These are phyloP conservation scores for Diplogasteroides magnus DNA, from an alignment of 1,140 invertebrate genomes.

Conservation along the genomic window DNA sequence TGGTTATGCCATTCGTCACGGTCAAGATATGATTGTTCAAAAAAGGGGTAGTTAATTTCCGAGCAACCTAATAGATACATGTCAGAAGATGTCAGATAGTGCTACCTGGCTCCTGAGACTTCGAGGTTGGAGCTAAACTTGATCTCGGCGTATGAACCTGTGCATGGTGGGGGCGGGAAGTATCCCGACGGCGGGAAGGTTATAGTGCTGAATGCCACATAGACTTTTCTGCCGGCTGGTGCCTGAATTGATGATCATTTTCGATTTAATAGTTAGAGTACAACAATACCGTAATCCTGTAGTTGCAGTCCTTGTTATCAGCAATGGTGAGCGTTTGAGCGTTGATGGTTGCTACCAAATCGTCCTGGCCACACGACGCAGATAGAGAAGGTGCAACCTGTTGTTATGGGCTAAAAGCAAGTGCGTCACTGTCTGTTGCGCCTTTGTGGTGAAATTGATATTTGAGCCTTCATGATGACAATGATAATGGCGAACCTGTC, in stretches of 20 bases:
- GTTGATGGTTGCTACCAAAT: conserved; percentile 9
- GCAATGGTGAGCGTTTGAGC: conserved; percentile 10
- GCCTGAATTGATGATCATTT: conserved; percentile 8
- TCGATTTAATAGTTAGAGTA: neutral
- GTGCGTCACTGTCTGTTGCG: no score
- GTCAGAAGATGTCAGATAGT: neutral
- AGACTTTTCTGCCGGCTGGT: conserved; percentile 14
- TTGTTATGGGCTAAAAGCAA: no score
- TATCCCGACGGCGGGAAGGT: conserved; percentile 15
- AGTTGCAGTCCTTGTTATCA: conserved; percentile 14
- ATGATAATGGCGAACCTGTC: no score
- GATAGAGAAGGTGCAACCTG: neutral
- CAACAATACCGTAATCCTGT: conserved; percentile 9
- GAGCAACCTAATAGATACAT: no score
- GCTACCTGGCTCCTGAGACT: conserved; percentile 10
- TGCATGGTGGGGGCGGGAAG: conserved; percentile 15
- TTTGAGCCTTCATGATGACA: no score
- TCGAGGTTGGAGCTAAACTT: conserved; percentile 16
- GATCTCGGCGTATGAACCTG: conserved; percentile 13
- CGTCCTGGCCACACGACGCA: conserved; percentile 8
- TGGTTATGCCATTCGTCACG: no score
- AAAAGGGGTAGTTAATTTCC: no score
- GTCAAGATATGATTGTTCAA: no score
- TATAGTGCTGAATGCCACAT: conserved; percentile 12
- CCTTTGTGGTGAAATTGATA: no score